phyloP scores from a whole-genome alignment of 2,888 invertebrate genomes.

The Eledone cirrhosa region DNA sequence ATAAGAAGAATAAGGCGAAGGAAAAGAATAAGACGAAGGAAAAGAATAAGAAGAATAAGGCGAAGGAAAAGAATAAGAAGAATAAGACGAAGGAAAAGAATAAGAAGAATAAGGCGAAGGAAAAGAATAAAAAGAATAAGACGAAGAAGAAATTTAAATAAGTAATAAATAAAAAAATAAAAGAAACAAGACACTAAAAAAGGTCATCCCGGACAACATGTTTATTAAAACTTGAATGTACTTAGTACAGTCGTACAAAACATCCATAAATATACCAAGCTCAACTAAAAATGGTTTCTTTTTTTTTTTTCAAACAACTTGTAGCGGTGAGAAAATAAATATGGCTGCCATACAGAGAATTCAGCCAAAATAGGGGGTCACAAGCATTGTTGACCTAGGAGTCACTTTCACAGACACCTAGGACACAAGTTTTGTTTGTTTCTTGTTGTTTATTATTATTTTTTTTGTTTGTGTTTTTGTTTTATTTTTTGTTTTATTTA shows the following conservation, averaged over 20 bases:
- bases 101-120: neutral
- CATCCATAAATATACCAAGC: conserved; percentile 30
- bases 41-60: no score
- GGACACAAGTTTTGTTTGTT: no score
- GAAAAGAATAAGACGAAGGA: no score
- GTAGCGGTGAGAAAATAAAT: conserved; percentile 29
- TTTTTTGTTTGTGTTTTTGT: no score
- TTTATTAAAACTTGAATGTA: conserved; percentile 31
- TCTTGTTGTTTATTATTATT: no score
- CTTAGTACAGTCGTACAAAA: conserved; percentile 29
- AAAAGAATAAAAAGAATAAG: neutral
- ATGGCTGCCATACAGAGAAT: conserved; percentile 13
- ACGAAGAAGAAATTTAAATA: neutral
- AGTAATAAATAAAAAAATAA: neutral
- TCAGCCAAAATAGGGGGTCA: neutral
- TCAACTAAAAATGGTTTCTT: conserved; percentile 27
- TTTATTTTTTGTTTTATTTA: neutral
- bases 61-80: no score
- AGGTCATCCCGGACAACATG: conserved; percentile 27
- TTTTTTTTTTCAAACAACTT: conserved; percentile 18
- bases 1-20: neutral
- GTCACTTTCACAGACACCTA: neutral
- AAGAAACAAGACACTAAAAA: conserved; percentile 3
- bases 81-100: neutral
- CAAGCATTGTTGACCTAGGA: neutral